Conservation (phyloP, 1,140 invertebrate genomes). For the Tribolium madens region DNA sequence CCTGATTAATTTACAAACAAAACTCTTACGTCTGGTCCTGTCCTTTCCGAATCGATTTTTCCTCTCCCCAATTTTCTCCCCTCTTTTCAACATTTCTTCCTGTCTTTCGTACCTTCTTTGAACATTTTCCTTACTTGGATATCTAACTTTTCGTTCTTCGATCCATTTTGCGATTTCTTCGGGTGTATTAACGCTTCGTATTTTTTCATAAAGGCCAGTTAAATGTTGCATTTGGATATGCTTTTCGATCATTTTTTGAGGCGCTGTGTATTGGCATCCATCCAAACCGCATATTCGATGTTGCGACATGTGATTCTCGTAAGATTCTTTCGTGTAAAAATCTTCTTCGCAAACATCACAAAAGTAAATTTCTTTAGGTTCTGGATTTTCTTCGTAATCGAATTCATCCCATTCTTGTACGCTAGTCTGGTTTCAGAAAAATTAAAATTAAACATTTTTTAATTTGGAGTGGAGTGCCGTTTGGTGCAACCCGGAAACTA, state of each 20-base stretch:
- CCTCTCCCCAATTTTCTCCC: conserved; percentile 73
- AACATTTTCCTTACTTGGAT: conserved; percentile 80
- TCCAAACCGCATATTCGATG: conserved; percentile 83
- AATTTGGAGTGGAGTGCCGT: background rate
- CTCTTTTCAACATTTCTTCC: conserved; percentile 76
- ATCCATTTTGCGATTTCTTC: conserved; percentile 88
- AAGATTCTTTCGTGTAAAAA: conserved; percentile 71
- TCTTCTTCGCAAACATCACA: conserved; percentile 85
- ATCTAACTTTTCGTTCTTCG: conserved; percentile 80
- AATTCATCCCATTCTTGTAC: conserved; percentile 13
- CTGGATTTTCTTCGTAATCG: conserved; percentile 44
- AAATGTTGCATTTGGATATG: conserved; percentile 86
- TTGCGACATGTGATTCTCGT: conserved; percentile 74
- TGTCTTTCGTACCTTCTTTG: conserved; percentile 72
- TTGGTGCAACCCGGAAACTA: conserved; percentile 1
- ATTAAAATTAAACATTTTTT: background rate
- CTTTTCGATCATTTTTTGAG: conserved; percentile 81
- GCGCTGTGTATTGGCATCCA: conserved; percentile 84
- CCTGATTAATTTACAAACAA: background rate
- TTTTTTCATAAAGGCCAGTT: conserved; percentile 81
- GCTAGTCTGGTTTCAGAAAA: background rate
- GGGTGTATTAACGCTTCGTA: conserved; percentile 78
- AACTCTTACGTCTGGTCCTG: conserved; percentile 59
- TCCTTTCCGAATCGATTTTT: conserved; percentile 66
- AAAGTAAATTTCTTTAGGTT: conserved; percentile 51